Evolutionary conservation across 2,797 vertebrate species (phyloP), one percentile per base, ranked within the genome.

Genomic region (Bradypodion pumilum): DNA sequence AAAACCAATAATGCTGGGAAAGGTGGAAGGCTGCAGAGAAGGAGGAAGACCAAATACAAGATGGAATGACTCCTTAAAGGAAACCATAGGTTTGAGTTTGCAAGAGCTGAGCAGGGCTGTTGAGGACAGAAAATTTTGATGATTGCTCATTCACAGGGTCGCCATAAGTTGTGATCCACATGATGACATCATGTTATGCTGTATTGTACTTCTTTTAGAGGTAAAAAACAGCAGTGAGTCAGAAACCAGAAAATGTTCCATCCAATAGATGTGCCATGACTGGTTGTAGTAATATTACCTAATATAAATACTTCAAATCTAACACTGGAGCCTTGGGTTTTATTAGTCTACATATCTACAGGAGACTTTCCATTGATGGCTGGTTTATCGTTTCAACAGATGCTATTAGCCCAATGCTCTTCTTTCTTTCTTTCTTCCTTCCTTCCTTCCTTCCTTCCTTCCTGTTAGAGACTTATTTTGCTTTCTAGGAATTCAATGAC

Each of bases 381-480:
- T 73, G 46, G 63, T 84, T 73, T 84, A 84, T 78, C 73, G 78
- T 76, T 79, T 63, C 65, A 84, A 73, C 68, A 84, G 44, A 52
- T 27, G 35, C 83, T 49, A 13, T 84, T 84, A 70, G 27, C 44
- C 56, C 8, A 27, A 19, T 49, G 32, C 59, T 52, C 19, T 73
- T 73, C 75, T 27, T n/a, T 72, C n/a, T n/a, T n/a, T n/a, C n/a
- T n/a, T n/a, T n/a, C n/a, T 78, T 29, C 44, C 49, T 40, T 70
- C 16, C n/a, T n/a, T n/a, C n/a, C n/a, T n/a, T n/a, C n/a, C n/a
- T n/a, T n/a, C n/a, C n/a, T n/a, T n/a, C n/a, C n/a, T n/a, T n/a
- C n/a, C n/a, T n/a, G n/a, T n/a, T n/a, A n/a, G n/a, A n/a, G n/a
- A n/a, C n/a, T n/a, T n/a, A n/a, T n/a, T 56, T 56, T 56, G 52